Evolutionary conservation across 2,888 invertebrate genomes (phyloP).

Genomic region (Himalopsyche kuldschensis): DNA sequence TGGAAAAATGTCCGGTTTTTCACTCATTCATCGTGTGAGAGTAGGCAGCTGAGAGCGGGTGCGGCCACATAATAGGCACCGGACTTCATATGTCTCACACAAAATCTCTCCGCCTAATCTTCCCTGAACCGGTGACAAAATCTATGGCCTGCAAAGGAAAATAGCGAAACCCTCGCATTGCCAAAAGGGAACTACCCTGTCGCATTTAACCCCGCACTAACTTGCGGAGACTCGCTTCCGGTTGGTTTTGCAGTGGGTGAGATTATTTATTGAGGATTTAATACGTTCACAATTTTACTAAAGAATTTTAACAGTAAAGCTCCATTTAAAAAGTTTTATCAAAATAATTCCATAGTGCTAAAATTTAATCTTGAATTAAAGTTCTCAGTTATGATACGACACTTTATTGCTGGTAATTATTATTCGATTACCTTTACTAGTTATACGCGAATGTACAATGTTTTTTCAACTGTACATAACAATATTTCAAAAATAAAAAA

Average conservation of each 20-base stretch:
- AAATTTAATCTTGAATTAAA: background rate
- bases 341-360: background rate
- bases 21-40: background rate
- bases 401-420: no score
- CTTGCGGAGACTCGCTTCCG: background rate
- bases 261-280: background rate
- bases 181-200: background rate
- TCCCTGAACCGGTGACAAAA: background rate
- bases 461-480: no score
- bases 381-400: background rate
- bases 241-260: background rate
- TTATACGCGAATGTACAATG: no score
- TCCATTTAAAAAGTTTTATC: background rate
- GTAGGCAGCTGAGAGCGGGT: background rate
- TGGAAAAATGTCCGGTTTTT: background rate
- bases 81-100: conserved; percentile 7
- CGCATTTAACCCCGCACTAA: background rate
- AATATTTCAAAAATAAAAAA: no score
- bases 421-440: no score
- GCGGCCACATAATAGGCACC: background rate
- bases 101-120: conserved; percentile 5
- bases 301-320: background rate
- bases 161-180: background rate
- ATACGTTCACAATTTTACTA: background rate
- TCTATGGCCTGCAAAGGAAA: background rate